Percentiles rank a stretch among this genome's conserved stretches.
Evolutionary conservation across 1,140 invertebrate genomes (phyloP).

Genomic region (Lepidurus arcticus): DNA sequence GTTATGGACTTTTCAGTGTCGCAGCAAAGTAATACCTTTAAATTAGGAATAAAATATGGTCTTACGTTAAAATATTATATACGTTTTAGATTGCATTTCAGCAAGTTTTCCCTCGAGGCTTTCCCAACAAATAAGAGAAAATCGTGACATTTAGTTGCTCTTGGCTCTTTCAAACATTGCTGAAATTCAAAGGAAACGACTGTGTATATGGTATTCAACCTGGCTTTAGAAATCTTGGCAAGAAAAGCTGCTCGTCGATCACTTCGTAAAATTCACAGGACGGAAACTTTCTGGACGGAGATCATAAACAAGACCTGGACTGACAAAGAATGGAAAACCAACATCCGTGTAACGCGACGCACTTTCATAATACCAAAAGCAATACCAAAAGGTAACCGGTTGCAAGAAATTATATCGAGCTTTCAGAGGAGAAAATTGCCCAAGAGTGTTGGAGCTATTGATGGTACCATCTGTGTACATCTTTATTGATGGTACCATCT

Average conservation of each 20-base stretch:
- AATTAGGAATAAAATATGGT: background rate
- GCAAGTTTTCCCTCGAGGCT: background rate
- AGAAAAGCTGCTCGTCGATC: background rate
- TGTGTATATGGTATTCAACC: no score
- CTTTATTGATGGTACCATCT: no score
- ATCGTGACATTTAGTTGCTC: background rate
- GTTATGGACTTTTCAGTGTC: no score
- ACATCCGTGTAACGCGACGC: background rate
- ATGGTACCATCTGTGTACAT: no score
- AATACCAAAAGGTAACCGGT: background rate
- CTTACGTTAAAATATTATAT: background rate
- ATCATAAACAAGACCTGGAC: background rate
- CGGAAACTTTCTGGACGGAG: background rate
- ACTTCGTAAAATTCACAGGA: background rate
- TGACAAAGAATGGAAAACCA: no score
- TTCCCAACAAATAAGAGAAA: background rate
- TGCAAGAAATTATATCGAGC: background rate
- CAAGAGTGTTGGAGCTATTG: background rate
- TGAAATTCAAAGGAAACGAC: no score
- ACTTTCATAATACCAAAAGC: background rate
- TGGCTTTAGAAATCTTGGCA: no score
- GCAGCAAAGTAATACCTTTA: background rate
- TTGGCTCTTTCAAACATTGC: no score
- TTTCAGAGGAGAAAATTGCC: conserved; percentile 1
- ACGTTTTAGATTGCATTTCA: background rate